Evolutionary conservation across 2,797 vertebrate species (phyloP).

Genomic region (Scleropages formosus): DNA sequence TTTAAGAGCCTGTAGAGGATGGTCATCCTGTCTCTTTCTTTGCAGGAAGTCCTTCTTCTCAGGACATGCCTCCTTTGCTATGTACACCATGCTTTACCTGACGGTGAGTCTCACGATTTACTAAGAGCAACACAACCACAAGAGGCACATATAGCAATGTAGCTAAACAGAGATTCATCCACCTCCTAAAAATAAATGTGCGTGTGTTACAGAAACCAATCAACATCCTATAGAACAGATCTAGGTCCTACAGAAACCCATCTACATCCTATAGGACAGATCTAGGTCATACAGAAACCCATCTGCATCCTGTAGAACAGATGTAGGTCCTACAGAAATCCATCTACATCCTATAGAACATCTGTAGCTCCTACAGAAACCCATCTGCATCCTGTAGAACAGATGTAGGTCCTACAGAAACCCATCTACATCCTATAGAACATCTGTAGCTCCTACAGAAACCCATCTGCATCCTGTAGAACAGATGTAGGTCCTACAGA

Average conservation of each 20-base stretch:
- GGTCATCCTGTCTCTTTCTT: constrained; percentile 22
- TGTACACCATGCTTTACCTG: constrained; percentile 78
- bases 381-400: background rate
- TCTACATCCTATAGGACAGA: no score
- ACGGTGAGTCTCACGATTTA: constrained; percentile 63
- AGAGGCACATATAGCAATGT: background rate
- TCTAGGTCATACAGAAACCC: background rate
- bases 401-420: background rate
- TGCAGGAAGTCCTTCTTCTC: constrained; percentile 81
- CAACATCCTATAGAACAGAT: background rate
- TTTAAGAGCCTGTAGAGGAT: background rate
- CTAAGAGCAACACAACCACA: background rate
- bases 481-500: background rate
- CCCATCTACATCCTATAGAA: no score
- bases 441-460: background rate
- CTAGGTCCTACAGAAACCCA: background rate
- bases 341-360: no score
- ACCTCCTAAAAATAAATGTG: no score
- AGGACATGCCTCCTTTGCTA: constrained; percentile 75
- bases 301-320: background rate
- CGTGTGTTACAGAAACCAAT: no score
- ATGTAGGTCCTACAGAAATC: background rate
- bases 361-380: background rate
- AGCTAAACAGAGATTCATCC: background rate
- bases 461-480: background rate